Evolutionary conservation across 2,888 invertebrate species (phyloP), one percentile per base, ranked within the genome.

Genomic region (Cryptophagus acutangulus): DNA sequence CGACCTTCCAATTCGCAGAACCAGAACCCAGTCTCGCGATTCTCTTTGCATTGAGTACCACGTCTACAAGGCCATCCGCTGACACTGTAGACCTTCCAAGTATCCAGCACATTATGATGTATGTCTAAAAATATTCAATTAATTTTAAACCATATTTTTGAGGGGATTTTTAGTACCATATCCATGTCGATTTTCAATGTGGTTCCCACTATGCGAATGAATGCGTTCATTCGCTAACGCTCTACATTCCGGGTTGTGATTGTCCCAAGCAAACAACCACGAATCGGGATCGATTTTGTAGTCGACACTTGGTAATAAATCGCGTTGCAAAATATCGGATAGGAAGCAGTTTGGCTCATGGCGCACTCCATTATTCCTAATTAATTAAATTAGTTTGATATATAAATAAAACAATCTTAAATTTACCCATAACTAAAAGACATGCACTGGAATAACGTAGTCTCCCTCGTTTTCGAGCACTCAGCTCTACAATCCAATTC

Each of bases 1-100:
- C 76, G 74, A 0, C 81, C 82, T 50, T 88, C 88, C 0, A 85
- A 77, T 54, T 89, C 87, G 54, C 90, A 90, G 10, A 82, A 84
- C 82, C 88, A 90, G 59, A 89, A 88, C 0, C 88, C 87, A 0
- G 81, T 82, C 8, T 86, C 74, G 2, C 75, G 69, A 63, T 89
- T 87, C 65, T 82, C 81, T 16, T 80, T 78, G 55, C 89, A 89
- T 4, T 66, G 62, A 1, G 71, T 68, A 1, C 83, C 87, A 2
- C 75, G 65, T 20, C 81, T 77, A 51, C 89, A 89, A 0, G 87
- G 86, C 63, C 82, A 82, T 15, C 89, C 89, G 9, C 83, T 84
- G 1, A 89, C 89, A 1, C 89, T 84, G 69, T 83, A 88, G 49
- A 82, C 81, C 18, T 78, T 76, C 81, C 85, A 87, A 2, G 67